Evolutionary conservation across 1,140 invertebrate species (phyloP).

Genomic region (Bombus confusus): DNA sequence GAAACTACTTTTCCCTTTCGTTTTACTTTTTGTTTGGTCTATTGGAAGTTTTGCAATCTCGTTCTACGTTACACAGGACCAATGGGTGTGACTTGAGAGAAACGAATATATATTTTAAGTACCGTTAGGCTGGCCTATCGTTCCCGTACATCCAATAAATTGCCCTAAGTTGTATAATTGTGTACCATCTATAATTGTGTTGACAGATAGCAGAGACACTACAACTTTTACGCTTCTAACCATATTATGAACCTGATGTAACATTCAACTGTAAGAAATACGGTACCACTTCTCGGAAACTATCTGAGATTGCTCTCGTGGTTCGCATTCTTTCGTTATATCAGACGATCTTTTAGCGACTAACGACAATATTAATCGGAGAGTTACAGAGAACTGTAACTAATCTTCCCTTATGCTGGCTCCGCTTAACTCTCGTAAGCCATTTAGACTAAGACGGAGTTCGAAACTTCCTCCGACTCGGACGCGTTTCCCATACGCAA

Average conservation of each 20-base stretch:
- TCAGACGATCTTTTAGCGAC: not conserved
- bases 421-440: conserved; percentile 36
- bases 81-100: not conserved
- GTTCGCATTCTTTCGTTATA: not conserved
- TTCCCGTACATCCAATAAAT: no score
- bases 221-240: no score
- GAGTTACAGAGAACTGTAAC: not conserved
- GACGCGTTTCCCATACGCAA: conserved; percentile 36
- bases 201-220: no score
- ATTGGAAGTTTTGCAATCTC: conserved; percentile 7
- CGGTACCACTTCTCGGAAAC: no score
- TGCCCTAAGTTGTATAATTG: no score
- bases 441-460: conserved; percentile 46
- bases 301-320: no score
- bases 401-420: not conserved
- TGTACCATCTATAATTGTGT: no score
- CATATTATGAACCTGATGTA: no score
- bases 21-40: not conserved
- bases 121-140: no score
- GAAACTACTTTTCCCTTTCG: not conserved
- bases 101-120: not conserved
- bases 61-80: not conserved
- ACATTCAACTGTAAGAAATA: no score
- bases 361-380: conserved; percentile 7
- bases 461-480: conserved; percentile 30